Conservation (phyloP, 2,888 invertebrate genomes). For the Nomada ruficornis region DNA sequence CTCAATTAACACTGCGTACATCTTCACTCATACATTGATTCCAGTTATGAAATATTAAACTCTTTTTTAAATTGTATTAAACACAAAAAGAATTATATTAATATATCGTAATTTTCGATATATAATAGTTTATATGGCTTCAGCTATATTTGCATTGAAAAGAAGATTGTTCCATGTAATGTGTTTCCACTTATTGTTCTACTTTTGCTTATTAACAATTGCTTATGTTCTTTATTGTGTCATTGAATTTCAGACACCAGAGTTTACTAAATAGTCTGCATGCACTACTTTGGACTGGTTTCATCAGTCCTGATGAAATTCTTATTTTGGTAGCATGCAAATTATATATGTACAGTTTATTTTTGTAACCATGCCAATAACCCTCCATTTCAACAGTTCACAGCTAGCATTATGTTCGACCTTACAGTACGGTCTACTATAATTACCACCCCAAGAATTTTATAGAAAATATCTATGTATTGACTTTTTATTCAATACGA, state of each 20-base stretch:
- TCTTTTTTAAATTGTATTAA: conserved; percentile 12
- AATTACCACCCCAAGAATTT: not conserved
- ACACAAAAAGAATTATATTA: not conserved
- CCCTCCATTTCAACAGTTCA: conserved; percentile 14
- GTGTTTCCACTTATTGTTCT: not conserved
- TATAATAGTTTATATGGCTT: not conserved
- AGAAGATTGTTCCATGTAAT: not conserved
- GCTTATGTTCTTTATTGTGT: not conserved
- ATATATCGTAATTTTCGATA: not conserved
- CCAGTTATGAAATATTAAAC: conserved; percentile 30
- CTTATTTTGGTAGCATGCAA: conserved; percentile 63
- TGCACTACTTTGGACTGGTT: conserved; percentile 41
- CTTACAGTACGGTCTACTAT: conserved; percentile 9
- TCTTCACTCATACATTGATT: conserved; percentile 41
- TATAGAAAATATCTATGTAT: not conserved
- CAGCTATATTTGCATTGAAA: not conserved
- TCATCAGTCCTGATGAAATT: conserved; percentile 63
- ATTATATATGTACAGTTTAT: conserved; percentile 59
- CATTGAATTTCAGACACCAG: conserved; percentile 1
- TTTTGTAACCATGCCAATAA: conserved; percentile 69
- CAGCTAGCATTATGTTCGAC: conserved; percentile 21
- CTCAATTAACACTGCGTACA: conserved; percentile 51
- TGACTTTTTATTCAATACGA: not conserved
- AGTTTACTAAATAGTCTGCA: not conserved
- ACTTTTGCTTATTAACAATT: not conserved